These are phyloP conservation scores for Falco punctatus DNA, from an alignment of 2,113 vertebrate species.

Conservation along the genomic window DNA sequence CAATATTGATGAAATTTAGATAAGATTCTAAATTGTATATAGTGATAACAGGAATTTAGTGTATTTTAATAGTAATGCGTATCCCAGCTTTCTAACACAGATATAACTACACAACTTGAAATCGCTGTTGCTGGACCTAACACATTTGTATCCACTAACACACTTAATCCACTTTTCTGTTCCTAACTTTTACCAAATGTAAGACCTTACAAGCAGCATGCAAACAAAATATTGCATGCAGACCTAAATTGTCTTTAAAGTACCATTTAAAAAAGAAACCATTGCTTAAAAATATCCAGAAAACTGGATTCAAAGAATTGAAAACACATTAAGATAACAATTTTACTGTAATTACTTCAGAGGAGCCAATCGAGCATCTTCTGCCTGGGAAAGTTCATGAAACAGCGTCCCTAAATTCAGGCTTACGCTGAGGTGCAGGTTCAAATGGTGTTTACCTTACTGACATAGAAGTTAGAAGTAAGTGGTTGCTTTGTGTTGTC, in stretches of 20 bases:
- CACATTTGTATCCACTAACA: background rate
- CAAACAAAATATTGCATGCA: background rate
- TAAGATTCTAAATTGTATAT: background rate
- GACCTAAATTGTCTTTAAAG: background rate
- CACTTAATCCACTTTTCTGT: background rate
- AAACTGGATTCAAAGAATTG: background rate
- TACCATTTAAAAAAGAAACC: background rate
- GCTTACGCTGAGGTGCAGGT: background rate
- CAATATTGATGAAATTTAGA: background rate
- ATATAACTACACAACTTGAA: background rate
- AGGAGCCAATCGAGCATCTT: background rate
- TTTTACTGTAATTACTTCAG: background rate
- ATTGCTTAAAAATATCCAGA: background rate
- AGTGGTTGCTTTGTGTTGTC: background rate
- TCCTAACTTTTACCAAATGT: background rate
- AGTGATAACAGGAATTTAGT: background rate
- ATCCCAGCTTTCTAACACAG: background rate
- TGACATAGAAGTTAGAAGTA: background rate
- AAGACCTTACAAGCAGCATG: background rate
- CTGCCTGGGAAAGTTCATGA: background rate
- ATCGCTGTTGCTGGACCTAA: background rate
- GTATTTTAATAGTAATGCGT: background rate
- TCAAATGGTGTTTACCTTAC: background rate
- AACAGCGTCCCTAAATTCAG: background rate
- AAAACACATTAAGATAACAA: background rate